phyloP scores from a whole-genome alignment of 2,113 vertebrate species.

The Buteo buteo region DNA sequence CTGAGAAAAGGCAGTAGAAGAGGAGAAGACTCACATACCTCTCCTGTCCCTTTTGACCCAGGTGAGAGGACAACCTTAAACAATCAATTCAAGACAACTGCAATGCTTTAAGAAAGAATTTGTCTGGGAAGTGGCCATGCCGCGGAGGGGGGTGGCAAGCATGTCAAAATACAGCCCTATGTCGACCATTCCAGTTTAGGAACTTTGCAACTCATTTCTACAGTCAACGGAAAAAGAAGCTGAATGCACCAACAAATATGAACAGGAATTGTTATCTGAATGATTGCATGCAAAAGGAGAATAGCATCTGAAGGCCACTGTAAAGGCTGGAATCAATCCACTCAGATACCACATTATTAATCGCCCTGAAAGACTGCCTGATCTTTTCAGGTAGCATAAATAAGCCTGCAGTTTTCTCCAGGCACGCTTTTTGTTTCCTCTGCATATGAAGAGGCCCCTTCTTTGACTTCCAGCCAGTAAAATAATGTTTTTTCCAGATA shows the following conservation, averaged over 20 bases:
- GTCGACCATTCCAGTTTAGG: background rate
- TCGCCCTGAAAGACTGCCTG: background rate
- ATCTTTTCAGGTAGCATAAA: constrained; percentile 29
- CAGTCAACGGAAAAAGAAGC: background rate
- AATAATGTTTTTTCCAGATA: constrained; percentile 57
- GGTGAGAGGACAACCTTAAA: background rate
- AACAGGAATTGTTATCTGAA: background rate
- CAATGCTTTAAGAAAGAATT: background rate
- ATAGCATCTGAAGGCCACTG: background rate
- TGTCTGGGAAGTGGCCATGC: background rate
- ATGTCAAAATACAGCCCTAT: background rate
- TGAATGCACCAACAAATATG: background rate
- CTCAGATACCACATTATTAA: background rate
- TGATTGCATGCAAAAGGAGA: background rate
- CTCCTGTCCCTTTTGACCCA: background rate
- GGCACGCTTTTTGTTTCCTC: constrained; percentile 16
- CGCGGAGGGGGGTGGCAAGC: no score
- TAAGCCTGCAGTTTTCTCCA: background rate
- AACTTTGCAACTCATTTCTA: background rate
- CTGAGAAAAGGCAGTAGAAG: background rate
- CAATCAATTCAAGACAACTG: background rate
- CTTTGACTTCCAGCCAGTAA: constrained; percentile 55
- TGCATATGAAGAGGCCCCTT: constrained; percentile 35
- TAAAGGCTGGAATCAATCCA: background rate
- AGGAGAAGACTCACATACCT: background rate